Evolutionary conservation across 2,797 vertebrate species (phyloP), one percentile per base, ranked within the genome.

Genomic region (Liasis olivaceus): DNA sequence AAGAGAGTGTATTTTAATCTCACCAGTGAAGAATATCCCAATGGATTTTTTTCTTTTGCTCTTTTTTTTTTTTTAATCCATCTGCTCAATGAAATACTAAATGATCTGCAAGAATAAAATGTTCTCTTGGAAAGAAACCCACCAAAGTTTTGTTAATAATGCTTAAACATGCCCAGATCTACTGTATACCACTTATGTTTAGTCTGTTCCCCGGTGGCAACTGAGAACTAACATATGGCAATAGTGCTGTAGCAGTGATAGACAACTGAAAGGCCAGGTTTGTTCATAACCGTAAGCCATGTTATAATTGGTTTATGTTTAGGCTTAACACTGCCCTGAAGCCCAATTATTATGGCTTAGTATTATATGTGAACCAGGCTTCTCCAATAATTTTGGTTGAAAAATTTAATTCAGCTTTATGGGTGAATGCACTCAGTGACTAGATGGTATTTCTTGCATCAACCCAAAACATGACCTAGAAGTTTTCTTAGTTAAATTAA

Each of bases 41-140:
- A 13, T 86, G 14, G 7, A 28, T 42, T 20, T 31, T 31, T 72
- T 26, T 58, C 17, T 1, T 22, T 95, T 93, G 95, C 89, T 91
- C 56, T 14, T 91, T 69, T 47, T 81, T 22, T 22, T 36, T 87
- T 59, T 26, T 26, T n/a, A 54, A 93, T 51, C 91, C 95, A 95
- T 95, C 94, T 97, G 96, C 94, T 96, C 47, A 0, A 62, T 26
- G 31, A 36, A 91, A 94, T 91, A 96, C 94, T 96, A 96, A 90
- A 47, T 90, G 86, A 91, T 88, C 31, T 88, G 31, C 95, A 91
- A 60, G 12, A 93, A 92, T 85, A 22, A 58, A 95, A 88, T 69
- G 56, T 72, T 91, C 89, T 85, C 62, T 85, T 94, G 93, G 62
- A 89, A 66, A 91, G 93, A 93, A 92, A 0, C 0, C 0, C 22